Percentiles rank a stretch among this genome's conserved stretches.
Conservation (phyloP, 2,113 vertebrate genomes). For the Peromyscus maniculatus region DNA sequence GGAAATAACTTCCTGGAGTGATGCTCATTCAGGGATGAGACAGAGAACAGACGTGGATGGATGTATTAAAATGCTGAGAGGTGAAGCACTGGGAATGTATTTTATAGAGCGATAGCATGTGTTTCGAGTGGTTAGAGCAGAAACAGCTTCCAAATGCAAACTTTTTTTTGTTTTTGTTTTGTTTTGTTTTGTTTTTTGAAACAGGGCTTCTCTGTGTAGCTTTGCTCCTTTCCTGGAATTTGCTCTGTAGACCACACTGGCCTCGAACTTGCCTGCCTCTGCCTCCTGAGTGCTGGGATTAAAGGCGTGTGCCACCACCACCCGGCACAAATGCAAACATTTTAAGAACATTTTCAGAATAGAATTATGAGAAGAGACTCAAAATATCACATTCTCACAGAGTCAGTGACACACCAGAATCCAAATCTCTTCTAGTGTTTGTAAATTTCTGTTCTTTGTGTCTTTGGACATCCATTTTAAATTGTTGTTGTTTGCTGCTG, state of each 20-base stretch:
- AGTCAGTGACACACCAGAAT: background rate
- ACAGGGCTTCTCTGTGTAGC: no score
- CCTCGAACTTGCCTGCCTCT: no score
- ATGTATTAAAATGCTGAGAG: background rate
- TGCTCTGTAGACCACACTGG: no score
- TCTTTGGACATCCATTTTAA: background rate
- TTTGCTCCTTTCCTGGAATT: no score
- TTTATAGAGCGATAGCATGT: background rate
- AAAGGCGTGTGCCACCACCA: no score
- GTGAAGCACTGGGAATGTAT: background rate
- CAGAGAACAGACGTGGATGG: background rate
- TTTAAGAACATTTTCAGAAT: background rate
- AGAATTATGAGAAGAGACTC: background rate
- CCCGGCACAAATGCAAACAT: background rate
- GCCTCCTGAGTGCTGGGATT: no score
- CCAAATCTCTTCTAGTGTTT: background rate
- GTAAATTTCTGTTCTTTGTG: background rate
- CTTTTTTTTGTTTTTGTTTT: background rate
- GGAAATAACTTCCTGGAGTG: constrained; percentile 37
- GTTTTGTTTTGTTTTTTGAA: no score
- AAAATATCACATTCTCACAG: constrained; percentile 19
- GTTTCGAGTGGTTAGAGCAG: background rate
- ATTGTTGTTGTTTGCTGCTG: background rate
- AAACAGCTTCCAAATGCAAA: background rate
- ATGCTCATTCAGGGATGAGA: background rate